Evolutionary conservation across 2,113 vertebrate genomes (phyloP).

Genomic region (Isichthys henryi): DNA sequence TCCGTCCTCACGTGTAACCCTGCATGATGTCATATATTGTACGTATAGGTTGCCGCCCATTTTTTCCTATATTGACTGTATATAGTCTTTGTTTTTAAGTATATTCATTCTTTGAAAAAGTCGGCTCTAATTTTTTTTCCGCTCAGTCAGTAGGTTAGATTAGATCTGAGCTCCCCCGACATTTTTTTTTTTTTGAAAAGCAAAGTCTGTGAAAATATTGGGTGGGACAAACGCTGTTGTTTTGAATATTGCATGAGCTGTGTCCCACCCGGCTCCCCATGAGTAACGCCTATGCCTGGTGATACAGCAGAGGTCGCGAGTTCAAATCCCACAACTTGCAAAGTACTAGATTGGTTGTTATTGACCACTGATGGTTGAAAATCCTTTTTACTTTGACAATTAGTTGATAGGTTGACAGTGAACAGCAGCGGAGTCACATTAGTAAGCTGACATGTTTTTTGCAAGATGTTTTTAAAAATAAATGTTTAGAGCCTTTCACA

Average conservation of each 20-base stretch:
- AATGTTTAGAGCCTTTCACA: not conserved
- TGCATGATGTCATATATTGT: not conserved
- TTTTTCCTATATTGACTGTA: not conserved
- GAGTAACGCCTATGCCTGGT: not conserved
- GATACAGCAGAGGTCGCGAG: not conserved
- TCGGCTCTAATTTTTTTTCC: not conserved
- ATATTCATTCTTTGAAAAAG: not conserved
- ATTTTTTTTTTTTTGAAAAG: too few species aligned
- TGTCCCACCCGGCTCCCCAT: not conserved
- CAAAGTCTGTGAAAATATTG: not conserved
- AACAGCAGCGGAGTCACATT: not conserved
- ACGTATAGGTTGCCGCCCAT: not conserved
- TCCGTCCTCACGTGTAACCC: not conserved
- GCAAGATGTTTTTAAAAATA: not conserved
- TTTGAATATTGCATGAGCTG: not conserved
- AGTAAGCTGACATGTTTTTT: not conserved
- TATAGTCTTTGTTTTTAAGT: not conserved
- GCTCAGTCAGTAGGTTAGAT: not conserved
- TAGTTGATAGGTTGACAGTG: not conserved
- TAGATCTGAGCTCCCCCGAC: too few species aligned
- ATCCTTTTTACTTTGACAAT: not conserved
- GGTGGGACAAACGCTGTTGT: not conserved
- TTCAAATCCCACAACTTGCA: not conserved
- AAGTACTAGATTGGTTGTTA: not conserved
- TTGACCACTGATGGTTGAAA: not conserved